Base-by-base conservation (phyloP, 2,888 invertebrate genomes). In the Thymelicus lineola region DNA sequence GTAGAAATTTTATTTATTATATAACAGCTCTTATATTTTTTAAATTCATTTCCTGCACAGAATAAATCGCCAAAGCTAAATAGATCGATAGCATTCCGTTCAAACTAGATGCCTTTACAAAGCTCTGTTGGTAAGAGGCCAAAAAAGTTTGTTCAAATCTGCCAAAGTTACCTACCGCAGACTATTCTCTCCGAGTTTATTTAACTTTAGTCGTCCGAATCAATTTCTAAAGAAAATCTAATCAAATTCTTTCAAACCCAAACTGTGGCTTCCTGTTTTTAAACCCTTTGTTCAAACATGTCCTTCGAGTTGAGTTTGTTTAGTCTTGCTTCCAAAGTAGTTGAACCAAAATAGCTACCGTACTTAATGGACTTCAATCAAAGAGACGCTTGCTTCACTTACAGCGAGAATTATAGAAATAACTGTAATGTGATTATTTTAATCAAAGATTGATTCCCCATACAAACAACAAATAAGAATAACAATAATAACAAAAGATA, bases 221-320 rank as follows among this genome's bases (percentile, higher is more conserved):
- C 64, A 64, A 55, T 64, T 42, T 64, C 45, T 38, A 64, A 64
- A 64, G 58, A 58, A 55, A 53, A 50, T 48, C 48, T 38, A 50
- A 58, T 66, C 17, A 59, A 36, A 38, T 59, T 59, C 38, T 57
- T 66, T 36, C 48, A 59, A 59, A 36, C 46, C 42, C 58, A 59
- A 66, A 66, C n/a, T 17, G 66, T 65, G 65, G 75, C 77, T 79
- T 86, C 86, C 86, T 84, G 85, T 83, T 80, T 77, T 77, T 75
- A 76, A 80, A 79, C 78, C 79, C 77, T 80, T 83, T 81, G 82
- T 82, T 79, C 77, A 80, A 81, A 81, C 76, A 77, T 82, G 81
- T 78, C 74, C 75, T 75, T 76, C 73, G 74, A 75, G 75, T 70
- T 57, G 75, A 75, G 72, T 76, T 77, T 78, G 66, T 66, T 78